These are phyloP conservation scores for Craniophora ligustri DNA, from an alignment of 2,888 invertebrate species.

Conservation along the genomic window DNA sequence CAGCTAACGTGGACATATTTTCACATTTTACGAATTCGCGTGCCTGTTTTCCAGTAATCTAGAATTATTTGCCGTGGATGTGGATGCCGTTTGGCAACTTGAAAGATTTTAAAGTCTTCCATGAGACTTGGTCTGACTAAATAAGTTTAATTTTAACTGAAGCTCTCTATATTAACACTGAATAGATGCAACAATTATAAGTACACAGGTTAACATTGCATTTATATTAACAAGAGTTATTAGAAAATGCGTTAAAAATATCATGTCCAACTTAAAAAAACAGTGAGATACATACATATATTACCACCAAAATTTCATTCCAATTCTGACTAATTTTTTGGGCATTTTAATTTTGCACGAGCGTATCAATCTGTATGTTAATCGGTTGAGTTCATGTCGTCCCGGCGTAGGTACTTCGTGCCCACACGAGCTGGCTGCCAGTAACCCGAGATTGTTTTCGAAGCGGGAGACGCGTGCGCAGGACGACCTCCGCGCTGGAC, in stretches of 20 bases:
- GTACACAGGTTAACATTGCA: constrained; percentile 25
- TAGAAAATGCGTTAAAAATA: constrained; percentile 1
- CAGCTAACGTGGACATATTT: constrained; percentile 52
- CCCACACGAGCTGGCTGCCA: constrained; percentile 61
- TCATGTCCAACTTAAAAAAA: constrained; percentile 12
- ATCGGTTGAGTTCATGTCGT: constrained; percentile 57
- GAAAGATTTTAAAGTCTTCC: no score
- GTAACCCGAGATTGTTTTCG: constrained; percentile 83
- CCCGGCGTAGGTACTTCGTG: constrained; percentile 54
- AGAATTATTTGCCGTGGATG: constrained; percentile 17
- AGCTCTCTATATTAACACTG: background rate
- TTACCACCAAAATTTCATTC: no score
- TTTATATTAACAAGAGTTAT: no score
- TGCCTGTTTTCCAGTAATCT: constrained; percentile 38
- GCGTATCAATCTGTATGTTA: constrained; percentile 55
- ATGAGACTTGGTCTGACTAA: no score
- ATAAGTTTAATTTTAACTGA: no score
- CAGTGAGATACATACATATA: background rate
- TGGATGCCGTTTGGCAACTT: constrained; percentile 22
- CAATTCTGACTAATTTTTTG: constrained; percentile 28
- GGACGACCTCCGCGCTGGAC: constrained; percentile 81
- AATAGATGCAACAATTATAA: constrained; percentile 15
- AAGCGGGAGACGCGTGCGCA: constrained; percentile 77
- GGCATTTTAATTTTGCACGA: constrained; percentile 46
- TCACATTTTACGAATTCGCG: constrained; percentile 47